These are phyloP conservation scores for Eretmocerus hayati DNA, from an alignment of 2,888 invertebrate genomes.

Conservation along the genomic window DNA sequence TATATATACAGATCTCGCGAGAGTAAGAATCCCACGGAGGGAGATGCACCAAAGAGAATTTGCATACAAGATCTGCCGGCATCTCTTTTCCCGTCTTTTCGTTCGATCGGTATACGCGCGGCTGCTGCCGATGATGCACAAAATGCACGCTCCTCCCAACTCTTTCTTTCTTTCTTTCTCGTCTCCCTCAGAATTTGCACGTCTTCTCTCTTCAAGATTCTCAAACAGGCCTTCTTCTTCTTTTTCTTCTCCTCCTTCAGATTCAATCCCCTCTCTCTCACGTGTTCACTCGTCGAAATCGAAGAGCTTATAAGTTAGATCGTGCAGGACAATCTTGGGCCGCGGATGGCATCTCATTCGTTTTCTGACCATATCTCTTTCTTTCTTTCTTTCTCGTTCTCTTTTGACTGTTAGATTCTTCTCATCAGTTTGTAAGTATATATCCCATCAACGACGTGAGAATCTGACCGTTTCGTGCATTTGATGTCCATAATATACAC, in stretches of 20 bases:
- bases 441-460: too few species aligned
- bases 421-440: too few species aligned
- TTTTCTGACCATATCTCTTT: conserved; percentile 22
- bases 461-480: too few species aligned
- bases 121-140: too few species aligned
- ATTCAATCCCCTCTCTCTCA: conserved; percentile 40
- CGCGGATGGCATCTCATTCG: conserved; percentile 28
- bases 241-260: conserved; percentile 5
- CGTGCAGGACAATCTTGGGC: neutral
- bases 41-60: conserved; percentile 46
- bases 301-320: conserved; percentile 27
- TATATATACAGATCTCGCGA: conserved; percentile 44
- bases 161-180: conserved; percentile 18
- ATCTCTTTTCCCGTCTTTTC: conserved; percentile 32
- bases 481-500: too few species aligned
- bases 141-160: too few species aligned
- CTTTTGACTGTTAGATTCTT: too few species aligned
- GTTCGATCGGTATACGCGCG: too few species aligned
- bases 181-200: too few species aligned
- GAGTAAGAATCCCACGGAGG: conserved; percentile 47
- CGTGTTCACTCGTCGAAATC: conserved; percentile 29
- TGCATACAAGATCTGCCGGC: conserved; percentile 47
- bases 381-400: neutral
- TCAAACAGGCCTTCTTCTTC: conserved; percentile 19
- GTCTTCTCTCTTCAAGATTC: too few species aligned